Conservation (phyloP, 2,888 invertebrate genomes). For the Torymus texanus region DNA sequence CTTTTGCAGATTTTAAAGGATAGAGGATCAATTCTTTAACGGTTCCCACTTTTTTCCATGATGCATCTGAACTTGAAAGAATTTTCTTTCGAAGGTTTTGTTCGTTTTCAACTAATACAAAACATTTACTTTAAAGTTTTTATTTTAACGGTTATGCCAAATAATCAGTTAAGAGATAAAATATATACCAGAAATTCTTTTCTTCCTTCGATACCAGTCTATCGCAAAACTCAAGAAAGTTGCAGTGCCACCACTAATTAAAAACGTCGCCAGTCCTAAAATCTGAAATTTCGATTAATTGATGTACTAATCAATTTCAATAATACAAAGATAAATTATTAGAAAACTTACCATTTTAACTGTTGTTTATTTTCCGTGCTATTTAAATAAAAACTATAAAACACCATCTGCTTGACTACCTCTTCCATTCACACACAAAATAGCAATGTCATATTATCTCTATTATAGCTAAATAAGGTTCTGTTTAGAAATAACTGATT, state of each 20-base stretch:
- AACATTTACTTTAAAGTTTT: no score
- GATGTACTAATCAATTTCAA: neutral
- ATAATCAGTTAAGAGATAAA: no score
- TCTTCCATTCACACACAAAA: no score
- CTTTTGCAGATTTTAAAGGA: slow-evolving; percentile 75
- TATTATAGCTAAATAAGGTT: no score
- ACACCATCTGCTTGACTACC: no score
- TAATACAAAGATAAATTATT: neutral
- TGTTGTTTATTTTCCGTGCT: no score
- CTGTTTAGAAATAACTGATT: no score
- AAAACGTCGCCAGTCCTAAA: slow-evolving; percentile 1
- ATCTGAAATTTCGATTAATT: slow-evolving; percentile 14
- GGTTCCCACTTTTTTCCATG: slow-evolving; percentile 72
- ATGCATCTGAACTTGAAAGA: slow-evolving; percentile 52
- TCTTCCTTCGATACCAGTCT: slow-evolving; percentile 4
- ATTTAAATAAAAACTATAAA: no score
- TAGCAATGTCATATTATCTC: no score
- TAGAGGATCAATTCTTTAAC: slow-evolving; percentile 71
- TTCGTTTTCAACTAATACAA: neutral
- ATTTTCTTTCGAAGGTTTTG: slow-evolving; percentile 14
- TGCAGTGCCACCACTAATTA: slow-evolving; percentile 8
- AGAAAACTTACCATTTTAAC: slow-evolving; percentile 2
- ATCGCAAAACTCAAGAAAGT: slow-evolving; percentile 1
- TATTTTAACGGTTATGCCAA: no score
- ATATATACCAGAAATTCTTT: slow-evolving; percentile 9